These are phyloP conservation scores for Itoplectis maculator DNA, from an alignment of 2,888 invertebrate species.

Conservation along the genomic window DNA sequence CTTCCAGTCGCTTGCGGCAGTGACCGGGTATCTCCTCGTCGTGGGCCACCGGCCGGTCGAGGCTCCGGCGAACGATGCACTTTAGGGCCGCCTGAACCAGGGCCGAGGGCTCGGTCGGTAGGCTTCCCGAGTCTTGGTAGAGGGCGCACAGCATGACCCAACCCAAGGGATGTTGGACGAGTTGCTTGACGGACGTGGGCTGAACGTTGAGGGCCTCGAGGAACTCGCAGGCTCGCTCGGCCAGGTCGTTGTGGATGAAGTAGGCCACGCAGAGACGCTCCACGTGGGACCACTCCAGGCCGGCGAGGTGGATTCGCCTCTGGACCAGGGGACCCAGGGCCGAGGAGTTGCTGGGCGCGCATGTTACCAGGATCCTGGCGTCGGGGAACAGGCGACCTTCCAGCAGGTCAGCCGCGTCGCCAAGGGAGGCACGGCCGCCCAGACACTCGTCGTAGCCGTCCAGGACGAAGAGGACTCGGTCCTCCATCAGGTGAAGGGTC, in stretches of 20 bases:
- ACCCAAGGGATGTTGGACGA: conserved; percentile 86
- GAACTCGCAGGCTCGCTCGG: conserved; percentile 82
- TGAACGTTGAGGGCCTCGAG: conserved; percentile 84
- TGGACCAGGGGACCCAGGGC: conserved; percentile 85
- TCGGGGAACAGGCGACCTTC: conserved; percentile 86
- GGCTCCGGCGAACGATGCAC: conserved; percentile 84
- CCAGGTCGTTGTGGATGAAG: conserved; percentile 84
- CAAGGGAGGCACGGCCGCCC: conserved; percentile 83
- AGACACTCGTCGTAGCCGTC: conserved; percentile 86
- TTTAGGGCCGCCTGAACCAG: conserved; percentile 84
- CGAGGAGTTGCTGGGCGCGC: conserved; percentile 83
- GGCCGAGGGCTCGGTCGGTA: conserved; percentile 82
- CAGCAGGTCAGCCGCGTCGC: conserved; percentile 85
- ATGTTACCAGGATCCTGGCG: conserved; percentile 85
- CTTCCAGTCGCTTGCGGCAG: conserved; percentile 85
- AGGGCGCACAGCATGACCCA: conserved; percentile 86
- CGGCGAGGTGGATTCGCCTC: conserved; percentile 85
- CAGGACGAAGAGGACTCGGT: conserved; percentile 85
- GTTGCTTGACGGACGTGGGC: conserved; percentile 81
- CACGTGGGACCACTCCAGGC: conserved; percentile 85
- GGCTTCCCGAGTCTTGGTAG: conserved; percentile 83
- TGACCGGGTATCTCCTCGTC: conserved; percentile 83
- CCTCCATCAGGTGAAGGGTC: conserved; percentile 84
- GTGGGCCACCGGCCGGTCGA: conserved; percentile 78
- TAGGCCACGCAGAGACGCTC: conserved; percentile 85